Base-by-base conservation (phyloP, 2,888 invertebrate genomes). In the Parnassius apollo region DNA sequence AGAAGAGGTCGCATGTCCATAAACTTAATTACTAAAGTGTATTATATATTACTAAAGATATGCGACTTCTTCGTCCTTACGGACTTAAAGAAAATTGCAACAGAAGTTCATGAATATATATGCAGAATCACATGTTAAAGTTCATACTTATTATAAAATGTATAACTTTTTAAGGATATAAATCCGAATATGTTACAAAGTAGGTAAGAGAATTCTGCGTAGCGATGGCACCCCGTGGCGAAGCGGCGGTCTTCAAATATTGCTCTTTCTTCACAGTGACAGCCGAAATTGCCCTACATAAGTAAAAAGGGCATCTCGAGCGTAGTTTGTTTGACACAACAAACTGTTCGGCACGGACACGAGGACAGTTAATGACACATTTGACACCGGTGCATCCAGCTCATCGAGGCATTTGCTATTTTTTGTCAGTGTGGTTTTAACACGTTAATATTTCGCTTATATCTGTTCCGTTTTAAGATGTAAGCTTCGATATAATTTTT, bases 311-410 rank as follows among this genome's bases (percentile, higher is more conserved):
- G 75, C 74, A 77, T 76, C 75, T 76, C 74, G 67, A 75, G 72
- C 77, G 77, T 82, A 82, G 88, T 89, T 87, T 90, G 87, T 90
- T 90, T 89, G 80, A 83, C 82, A 85, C 81, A 86, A 88, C 88
- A 86, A 85, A 83, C 77, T 76, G 77, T 80, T 78, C 62, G 74
- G 75, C 76, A 76, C 74, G 72, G 75, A 73, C 77, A 69, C 73
- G 72, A 64, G 67, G 72, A 70, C 67, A 68, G 69, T 69, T 80
- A 80, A 83, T 81, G 85, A 84, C 83, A 83, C 80, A 78, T 80
- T 85, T 85, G 82, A 86, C 83, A 78, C 82, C 80, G 74, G 76
- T 67, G 51, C 46, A 57, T 64, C 60, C 62, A 59, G 60, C 57
- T 59, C 54, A 45, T 64, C 49, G 49, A 49, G 46, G 12, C 35